These are phyloP conservation scores for Diplosoma virens DNA, from an alignment of 23 tunicate species.

Conservation along the genomic window DNA sequence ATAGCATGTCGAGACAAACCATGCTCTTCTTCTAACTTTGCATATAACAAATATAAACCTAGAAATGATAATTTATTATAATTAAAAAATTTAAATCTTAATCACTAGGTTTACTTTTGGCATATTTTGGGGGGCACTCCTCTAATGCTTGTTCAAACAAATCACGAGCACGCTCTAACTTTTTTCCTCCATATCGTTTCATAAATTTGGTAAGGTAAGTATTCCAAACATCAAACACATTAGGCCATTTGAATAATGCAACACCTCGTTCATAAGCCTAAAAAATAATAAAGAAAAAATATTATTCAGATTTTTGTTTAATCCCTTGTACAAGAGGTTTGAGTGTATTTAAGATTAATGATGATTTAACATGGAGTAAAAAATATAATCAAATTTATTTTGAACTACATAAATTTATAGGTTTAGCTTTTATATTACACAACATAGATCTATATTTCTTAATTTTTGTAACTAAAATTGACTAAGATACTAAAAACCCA, in stretches of 20 bases:
- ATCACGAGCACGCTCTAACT: constrained; percentile 93
- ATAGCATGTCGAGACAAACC: constrained; percentile 86
- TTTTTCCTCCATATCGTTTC: constrained; percentile 82
- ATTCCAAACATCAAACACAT: constrained; percentile 96
- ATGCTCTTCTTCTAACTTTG: constrained; percentile 93
- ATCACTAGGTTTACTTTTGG: constrained; percentile 62
- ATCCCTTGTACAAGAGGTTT: too few relatives aligned
- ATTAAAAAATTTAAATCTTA: background rate
- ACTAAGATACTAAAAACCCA: too few relatives aligned
- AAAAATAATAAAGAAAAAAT: background rate
- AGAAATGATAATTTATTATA: too few relatives aligned
- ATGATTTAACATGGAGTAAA: too few relatives aligned
- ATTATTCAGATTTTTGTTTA: background rate
- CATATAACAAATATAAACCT: constrained; percentile 84
- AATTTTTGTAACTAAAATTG: too few relatives aligned
- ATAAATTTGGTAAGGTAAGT: constrained; percentile 91
- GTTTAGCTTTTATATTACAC: too few relatives aligned
- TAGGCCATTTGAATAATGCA: constrained; percentile 95
- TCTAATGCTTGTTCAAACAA: constrained; percentile 93
- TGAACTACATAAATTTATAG: too few relatives aligned
- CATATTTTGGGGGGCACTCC: constrained; percentile 74
- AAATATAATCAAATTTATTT: too few relatives aligned
- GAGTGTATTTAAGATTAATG: too few relatives aligned
- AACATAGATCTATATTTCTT: too few relatives aligned
- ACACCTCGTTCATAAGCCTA: constrained; percentile 97